A percentile compares a stretch with the other conserved stretches of the same genome.
phyloP scores from a whole-genome alignment of 1,140 invertebrate genomes.

The Zaprionus vittiger region DNA sequence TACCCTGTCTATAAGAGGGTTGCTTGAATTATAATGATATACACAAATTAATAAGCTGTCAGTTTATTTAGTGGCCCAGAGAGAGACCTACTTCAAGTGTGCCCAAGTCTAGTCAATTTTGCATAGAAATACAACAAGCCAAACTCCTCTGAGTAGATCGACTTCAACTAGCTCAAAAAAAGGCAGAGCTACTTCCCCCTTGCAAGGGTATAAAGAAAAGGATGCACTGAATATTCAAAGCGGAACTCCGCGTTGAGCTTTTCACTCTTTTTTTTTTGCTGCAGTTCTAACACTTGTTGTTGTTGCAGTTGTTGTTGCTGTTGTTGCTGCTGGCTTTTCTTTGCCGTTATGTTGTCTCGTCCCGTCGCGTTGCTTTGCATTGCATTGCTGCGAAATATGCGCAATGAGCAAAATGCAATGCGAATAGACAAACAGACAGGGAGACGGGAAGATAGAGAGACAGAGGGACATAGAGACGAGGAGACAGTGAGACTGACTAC shows the following conservation, averaged over 20 bases:
- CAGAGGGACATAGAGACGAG: neutral
- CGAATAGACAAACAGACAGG: conserved; percentile 53
- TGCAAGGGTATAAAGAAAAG: conserved; percentile 42
- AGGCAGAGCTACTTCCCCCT: neutral
- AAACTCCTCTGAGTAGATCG: neutral
- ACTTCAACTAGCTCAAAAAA: neutral
- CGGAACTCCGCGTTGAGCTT: conserved; percentile 57
- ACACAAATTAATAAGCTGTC: neutral
- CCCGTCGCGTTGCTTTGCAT: conserved; percentile 56
- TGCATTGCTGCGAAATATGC: conserved; percentile 68
- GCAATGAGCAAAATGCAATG: conserved; percentile 76
- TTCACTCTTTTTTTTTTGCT: conserved; percentile 30
- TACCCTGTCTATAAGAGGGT: neutral
- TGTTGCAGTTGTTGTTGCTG: conserved; percentile 29
- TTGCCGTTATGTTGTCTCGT: conserved; percentile 60
- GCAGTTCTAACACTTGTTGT: conserved; percentile 37
- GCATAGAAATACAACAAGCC: no score
- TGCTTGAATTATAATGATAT: neutral
- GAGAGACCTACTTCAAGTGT: neutral
- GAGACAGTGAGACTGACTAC: conserved; percentile 12
- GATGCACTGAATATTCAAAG: conserved; percentile 81
- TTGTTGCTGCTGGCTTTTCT: conserved; percentile 48
- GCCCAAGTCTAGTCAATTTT: neutral
- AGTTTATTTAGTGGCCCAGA: no score
- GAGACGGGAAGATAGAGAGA: neutral